Evolutionary conservation across 1,140 invertebrate genomes (phyloP), one percentile per base, ranked within the genome.

Genomic region (Lerema accius): DNA sequence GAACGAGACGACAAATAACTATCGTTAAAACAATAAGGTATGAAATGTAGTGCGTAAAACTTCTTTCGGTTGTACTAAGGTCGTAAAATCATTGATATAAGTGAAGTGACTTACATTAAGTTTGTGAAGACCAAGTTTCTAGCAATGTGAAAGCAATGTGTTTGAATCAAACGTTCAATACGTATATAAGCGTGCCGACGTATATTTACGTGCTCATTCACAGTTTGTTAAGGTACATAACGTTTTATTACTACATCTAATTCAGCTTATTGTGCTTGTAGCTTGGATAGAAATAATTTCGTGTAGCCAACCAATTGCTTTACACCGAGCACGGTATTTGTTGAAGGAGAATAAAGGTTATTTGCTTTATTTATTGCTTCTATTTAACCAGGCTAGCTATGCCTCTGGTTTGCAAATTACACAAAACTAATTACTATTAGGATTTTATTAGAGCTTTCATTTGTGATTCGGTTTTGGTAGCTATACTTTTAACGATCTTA

Each of bases 191-290:
- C 53, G 53, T 56, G 53, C 53, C 53, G 40, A 56, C 40, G 1
- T 56, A 45, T 15, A 45, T 56, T 32, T 56, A 56, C 26, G 53
- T 56, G 53, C 26, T 56, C 26, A 6, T 56, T 45, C 40, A 56
- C 40, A 45, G 9, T 56, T 56, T 56, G 23, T 16, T 56, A 26
- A 56, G 53, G 53, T 56, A 56, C 28, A 23, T 40, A 40, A 50
- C 13, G 35, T 16, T 50, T 50, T 32, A 32, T 32, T 50, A 50
- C 48, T n/a, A 35, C 6, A 32, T 9, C 3, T n/a, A 16, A 32
- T 16, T 50, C 14, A 10, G 1, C 11, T 49, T 14, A 5, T 1
- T 3, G 1, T 32, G 28, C 28, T 7, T 7, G 28, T n/a, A n/a
- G n/a, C 28, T 32, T 32, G 4, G 7, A 4, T 32, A 32, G 28